These are phyloP conservation scores for Grallaria varia DNA, from an alignment of 2,113 vertebrate genomes.

Conservation along the genomic window DNA sequence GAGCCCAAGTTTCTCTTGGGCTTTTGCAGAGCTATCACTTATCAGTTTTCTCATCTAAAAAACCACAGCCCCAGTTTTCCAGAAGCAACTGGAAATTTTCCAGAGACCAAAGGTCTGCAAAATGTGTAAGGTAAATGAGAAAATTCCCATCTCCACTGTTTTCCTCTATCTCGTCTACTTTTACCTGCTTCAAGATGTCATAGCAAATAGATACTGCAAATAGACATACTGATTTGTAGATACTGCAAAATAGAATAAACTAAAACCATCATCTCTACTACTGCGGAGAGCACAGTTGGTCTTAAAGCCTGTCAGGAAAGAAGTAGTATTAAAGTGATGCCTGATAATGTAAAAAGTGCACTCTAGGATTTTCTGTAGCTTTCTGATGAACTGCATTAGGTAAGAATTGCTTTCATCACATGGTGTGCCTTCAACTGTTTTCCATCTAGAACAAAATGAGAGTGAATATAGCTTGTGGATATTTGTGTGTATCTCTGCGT, in stretches of 20 bases:
- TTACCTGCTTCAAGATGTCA: not conserved
- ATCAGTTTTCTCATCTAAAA: not conserved
- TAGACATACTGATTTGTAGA: too few species aligned
- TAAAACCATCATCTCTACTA: not conserved
- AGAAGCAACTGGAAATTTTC: not conserved
- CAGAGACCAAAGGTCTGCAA: not conserved
- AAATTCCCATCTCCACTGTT: not conserved
- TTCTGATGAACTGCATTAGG: not conserved
- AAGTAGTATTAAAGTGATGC: not conserved
- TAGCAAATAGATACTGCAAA: too few species aligned
- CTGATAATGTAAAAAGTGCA: not conserved
- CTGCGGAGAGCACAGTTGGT: not conserved
- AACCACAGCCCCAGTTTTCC: not conserved
- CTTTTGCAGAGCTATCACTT: not conserved
- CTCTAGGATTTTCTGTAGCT: not conserved
- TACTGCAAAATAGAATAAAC: not conserved
- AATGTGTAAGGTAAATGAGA: not conserved
- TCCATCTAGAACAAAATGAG: not conserved
- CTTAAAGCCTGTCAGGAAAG: not conserved
- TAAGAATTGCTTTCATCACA: not conserved
- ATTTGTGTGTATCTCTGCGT: not conserved
- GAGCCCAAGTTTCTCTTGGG: not conserved
- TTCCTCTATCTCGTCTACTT: not conserved
- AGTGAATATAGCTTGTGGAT: not conserved
- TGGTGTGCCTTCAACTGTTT: not conserved